Evolutionary conservation across 2,888 invertebrate genomes (phyloP), one percentile per base, ranked within the genome.

Genomic region (Eulithis testata): DNA sequence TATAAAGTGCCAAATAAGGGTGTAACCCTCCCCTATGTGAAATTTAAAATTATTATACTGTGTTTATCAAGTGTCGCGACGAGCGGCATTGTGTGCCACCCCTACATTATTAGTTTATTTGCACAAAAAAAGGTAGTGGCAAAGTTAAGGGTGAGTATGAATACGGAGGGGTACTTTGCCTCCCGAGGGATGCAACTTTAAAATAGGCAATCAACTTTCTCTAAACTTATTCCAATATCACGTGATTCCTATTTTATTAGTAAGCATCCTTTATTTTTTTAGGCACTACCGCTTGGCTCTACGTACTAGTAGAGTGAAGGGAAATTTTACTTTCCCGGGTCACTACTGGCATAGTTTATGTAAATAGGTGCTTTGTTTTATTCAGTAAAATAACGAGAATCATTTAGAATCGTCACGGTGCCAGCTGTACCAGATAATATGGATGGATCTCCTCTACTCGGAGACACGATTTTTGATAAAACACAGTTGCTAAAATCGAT

Each of bases 101-200:
- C 74, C 73, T 71, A 65, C 66, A 66, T 75, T 77, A 75, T 76
- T 78, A 70, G 80, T 21, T 79, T 75, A 75, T 80, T 74, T 70
- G 73, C 60, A 36, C 54, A 60, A 60, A 58, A 54, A 62, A 36
- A 36, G 36, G 52, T 52, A 53, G 43, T 43, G 44, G 11, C 36
- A 8, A 47, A 58, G 58, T 52, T 57, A 53, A 53, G 63, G 62
- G 56, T n/a, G 37, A 53, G 53, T n/a, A 49, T 49, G 14, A 43
- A 27, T 11, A n/a, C 11, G 31, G 14, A 40, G 55, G 44, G 51
- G 37, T 4, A 12, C n/a, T 36, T 36, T 37, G 52, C 57, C 63
- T 45, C 63, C 27, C 61, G 12, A 36, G 52, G 64, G 59, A 37
- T 54, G 49, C 40, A 50, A 0, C 63, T 14, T 11, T 37, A 31